Evolutionary conservation across 2,797 vertebrate species (phyloP).

Genomic region (Catharus ustulatus): DNA sequence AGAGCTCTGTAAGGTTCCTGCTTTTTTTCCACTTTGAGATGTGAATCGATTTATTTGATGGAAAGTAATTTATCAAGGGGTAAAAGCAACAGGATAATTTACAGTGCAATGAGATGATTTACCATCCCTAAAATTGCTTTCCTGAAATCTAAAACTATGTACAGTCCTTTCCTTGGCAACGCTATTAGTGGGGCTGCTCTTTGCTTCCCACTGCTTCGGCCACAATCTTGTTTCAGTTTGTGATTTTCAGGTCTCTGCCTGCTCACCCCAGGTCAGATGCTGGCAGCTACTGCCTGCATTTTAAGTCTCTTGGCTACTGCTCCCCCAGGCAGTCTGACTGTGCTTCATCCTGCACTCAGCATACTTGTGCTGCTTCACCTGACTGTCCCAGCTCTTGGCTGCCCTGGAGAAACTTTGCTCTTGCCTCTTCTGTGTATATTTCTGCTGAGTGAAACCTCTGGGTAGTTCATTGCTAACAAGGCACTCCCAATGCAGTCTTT

Average conservation of each 20-base stretch:
- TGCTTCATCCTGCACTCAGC: not conserved
- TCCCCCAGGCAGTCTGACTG: not conserved
- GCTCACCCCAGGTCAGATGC: not conserved
- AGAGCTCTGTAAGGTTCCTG: not conserved
- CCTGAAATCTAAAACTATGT: not conserved
- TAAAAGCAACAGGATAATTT: conserved; percentile 1
- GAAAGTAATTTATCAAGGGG: conserved; percentile 22
- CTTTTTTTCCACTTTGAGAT: not conserved
- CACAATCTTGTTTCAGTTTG: not conserved
- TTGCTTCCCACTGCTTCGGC: not conserved
- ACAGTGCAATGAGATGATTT: conserved; percentile 20
- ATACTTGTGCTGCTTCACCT: not conserved
- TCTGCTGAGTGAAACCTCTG: not conserved
- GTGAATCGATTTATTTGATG: conserved; percentile 5
- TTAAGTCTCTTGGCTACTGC: not conserved
- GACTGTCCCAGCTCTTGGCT: accelerated
- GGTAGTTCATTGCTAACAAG: not conserved
- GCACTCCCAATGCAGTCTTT: not conserved
- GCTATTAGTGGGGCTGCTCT: not conserved
- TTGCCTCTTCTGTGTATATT: not conserved
- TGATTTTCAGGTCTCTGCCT: not conserved
- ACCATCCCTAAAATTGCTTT: conserved; percentile 48
- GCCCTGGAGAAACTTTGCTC: not conserved
- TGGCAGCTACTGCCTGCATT: not conserved
- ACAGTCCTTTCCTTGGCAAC: not conserved